Evolutionary conservation across 2,888 invertebrate species (phyloP).

Genomic region (Dasysyrphus tricinctus): DNA sequence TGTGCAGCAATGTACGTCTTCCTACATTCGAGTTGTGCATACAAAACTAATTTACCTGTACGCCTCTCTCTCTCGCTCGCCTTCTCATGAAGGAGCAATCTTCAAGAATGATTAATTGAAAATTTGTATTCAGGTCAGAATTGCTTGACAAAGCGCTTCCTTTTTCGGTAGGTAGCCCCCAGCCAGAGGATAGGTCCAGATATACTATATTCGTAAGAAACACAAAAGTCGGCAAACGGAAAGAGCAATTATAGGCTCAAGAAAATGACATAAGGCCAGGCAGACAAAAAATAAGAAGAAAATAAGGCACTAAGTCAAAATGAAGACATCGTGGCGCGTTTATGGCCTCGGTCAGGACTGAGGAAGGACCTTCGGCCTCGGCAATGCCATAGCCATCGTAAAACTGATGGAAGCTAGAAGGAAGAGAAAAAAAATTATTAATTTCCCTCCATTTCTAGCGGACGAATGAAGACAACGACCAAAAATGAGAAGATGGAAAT

Average conservation of each 20-base stretch:
- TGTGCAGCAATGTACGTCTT: constrained; percentile 14
- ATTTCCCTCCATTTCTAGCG: constrained; percentile 48
- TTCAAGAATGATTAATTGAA: constrained; percentile 69
- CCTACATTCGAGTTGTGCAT: constrained; percentile 60
- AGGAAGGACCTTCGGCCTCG: background rate
- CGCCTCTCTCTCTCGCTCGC: background rate
- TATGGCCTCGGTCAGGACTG: constrained; percentile 21
- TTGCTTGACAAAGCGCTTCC: constrained; percentile 66
- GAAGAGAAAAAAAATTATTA: constrained; percentile 60
- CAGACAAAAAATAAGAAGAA: background rate
- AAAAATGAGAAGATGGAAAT: constrained; percentile 60
- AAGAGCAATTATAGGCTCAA: constrained; percentile 63
- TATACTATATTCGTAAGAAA: constrained; percentile 6
- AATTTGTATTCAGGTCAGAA: constrained; percentile 74
- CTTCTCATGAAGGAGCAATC: constrained; percentile 42
- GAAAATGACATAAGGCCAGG: constrained; percentile 49
- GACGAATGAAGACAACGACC: constrained; percentile 7
- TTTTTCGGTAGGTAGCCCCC: constrained; percentile 2
- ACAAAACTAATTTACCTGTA: constrained; percentile 71
- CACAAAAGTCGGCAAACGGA: constrained; percentile 51
- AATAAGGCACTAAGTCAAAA: constrained; percentile 71
- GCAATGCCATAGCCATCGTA: constrained; percentile 21
- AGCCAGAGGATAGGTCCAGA: constrained; percentile 12
- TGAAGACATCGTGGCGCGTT: constrained; percentile 55
- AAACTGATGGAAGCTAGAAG: constrained; percentile 25